These are phyloP conservation scores for Ligdia adustata DNA, from an alignment of 2,888 invertebrate species.

Conservation along the genomic window DNA sequence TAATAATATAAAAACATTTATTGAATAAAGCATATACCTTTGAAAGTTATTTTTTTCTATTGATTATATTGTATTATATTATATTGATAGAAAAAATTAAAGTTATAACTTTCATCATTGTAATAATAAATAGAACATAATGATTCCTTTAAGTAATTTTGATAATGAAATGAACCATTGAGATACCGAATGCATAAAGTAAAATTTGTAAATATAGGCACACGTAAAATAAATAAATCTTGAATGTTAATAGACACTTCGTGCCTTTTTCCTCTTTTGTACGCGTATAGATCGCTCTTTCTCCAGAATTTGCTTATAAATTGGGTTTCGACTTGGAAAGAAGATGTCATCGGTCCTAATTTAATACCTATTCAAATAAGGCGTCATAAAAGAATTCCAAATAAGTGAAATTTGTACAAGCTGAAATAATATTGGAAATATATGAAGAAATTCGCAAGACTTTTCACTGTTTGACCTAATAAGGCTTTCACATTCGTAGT, in stretches of 20 bases:
- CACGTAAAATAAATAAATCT: constrained; percentile 14
- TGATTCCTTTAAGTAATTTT: too few relatives aligned
- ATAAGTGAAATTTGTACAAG: constrained; percentile 36
- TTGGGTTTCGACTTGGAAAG: constrained; percentile 47
- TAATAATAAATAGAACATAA: too few relatives aligned
- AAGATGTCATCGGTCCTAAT: constrained; percentile 47
- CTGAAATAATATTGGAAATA: constrained; percentile 18
- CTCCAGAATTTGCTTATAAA: constrained; percentile 53
- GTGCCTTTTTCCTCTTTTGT: constrained; percentile 20
- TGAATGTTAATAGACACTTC: constrained; percentile 20
- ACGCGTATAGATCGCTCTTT: constrained; percentile 23
- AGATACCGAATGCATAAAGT: too few relatives aligned
- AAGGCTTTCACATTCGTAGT: too few relatives aligned
- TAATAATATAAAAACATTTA: too few relatives aligned
- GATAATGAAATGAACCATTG: too few relatives aligned
- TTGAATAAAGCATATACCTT: too few relatives aligned
- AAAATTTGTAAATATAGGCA: neutral
- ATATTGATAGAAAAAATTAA: too few relatives aligned
- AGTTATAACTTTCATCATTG: too few relatives aligned
- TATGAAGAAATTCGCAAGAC: constrained; percentile 5
- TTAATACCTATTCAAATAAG: constrained; percentile 49
- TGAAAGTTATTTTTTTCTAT: too few relatives aligned
- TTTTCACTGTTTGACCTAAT: constrained; percentile 9
- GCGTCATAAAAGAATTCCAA: constrained; percentile 37
- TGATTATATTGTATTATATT: too few relatives aligned